Base-by-base conservation (phyloP, 1,140 invertebrate species). In the Apis dorsata region DNA sequence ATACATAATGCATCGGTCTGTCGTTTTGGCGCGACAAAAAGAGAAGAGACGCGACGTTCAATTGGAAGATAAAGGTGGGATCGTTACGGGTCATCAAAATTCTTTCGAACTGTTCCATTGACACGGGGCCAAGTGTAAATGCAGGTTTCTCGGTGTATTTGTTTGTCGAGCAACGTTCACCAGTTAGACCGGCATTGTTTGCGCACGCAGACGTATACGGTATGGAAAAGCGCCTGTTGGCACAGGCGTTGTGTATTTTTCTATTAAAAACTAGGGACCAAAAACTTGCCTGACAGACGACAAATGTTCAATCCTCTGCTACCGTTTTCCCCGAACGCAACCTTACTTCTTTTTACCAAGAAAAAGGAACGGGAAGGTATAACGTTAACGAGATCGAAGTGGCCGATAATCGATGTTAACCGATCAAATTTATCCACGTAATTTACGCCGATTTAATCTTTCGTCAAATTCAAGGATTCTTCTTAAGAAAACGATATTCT, bases 91-190 rank as follows among this genome's bases (percentile, higher is more conserved):
- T 81, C 63, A 84, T 81, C 77, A 76, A 69, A 86, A 84, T 80
- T 86, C 77, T 77, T 84, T 81, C 66, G 65, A 75, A 72, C 76
- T 81, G 72, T 76, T 24, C 73, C 62, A 86, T 81, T 81, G 79
- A 82, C 72, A 59, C 60, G 59, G 70, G 53, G 51, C 53, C 70
- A 66, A 70, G 76, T 82, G 74, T 86, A 83, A 79, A 86, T 84
- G 76, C 57, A 80, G 60, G 72, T 74, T 72, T 66, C 72, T 66
- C 51, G 12, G 63, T 82, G 76, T 84, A 84, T 84, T 86, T 84
- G 76, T 83, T 84, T 82, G 66, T 80, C 65, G 53, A 65, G 49
- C 74, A 74, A 69, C 83, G 81, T 57, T 76, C 65, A n/a, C 71
- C 79, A 51, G 73, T 78, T 85, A 68, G 74, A n/a, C 57, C 12